A percentile compares a stretch with the other conserved stretches of the same genome.
Evolutionary conservation across 2,888 invertebrate species (phyloP).

Genomic region (Coenonympha arcania): DNA sequence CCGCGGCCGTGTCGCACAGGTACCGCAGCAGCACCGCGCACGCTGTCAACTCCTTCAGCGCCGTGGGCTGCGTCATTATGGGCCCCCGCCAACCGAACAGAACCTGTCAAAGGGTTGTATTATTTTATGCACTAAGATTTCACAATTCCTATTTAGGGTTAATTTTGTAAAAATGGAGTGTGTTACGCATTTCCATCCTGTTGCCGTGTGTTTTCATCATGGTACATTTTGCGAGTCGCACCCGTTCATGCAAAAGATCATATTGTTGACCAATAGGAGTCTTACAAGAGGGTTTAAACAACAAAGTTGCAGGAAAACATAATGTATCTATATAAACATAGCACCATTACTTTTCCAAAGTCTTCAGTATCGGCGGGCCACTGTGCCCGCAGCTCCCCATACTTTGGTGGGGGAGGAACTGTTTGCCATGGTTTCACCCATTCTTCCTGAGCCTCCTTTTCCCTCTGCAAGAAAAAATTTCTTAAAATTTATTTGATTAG

Average conservation of each 20-base stretch:
- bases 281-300: too few relatives aligned
- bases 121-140: too few relatives aligned
- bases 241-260: too few relatives aligned
- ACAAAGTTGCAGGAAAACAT: too few relatives aligned
- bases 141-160: too few relatives aligned
- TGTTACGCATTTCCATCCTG: too few relatives aligned
- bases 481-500: too few relatives aligned
- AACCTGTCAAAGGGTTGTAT: constrained; percentile 36
- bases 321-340: too few relatives aligned
- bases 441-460: constrained; percentile 51
- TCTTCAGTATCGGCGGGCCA: constrained; percentile 91
- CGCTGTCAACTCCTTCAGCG: constrained; percentile 76
- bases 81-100: constrained; percentile 88
- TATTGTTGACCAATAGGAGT: too few relatives aligned
- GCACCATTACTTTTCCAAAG: constrained; percentile 85
- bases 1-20: constrained; percentile 88
- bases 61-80: constrained; percentile 63
- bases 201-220: too few relatives aligned
- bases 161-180: too few relatives aligned
- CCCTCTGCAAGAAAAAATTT: constrained; percentile 42
- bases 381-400: constrained; percentile 70
- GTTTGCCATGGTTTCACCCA: constrained; percentile 86
- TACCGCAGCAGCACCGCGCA: constrained; percentile 83
- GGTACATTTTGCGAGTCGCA: too few relatives aligned
- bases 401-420: constrained; percentile 77